These are phyloP conservation scores for Heterotilapia buettikoferi DNA, from an alignment of 2,113 vertebrate genomes.

Conservation along the genomic window DNA sequence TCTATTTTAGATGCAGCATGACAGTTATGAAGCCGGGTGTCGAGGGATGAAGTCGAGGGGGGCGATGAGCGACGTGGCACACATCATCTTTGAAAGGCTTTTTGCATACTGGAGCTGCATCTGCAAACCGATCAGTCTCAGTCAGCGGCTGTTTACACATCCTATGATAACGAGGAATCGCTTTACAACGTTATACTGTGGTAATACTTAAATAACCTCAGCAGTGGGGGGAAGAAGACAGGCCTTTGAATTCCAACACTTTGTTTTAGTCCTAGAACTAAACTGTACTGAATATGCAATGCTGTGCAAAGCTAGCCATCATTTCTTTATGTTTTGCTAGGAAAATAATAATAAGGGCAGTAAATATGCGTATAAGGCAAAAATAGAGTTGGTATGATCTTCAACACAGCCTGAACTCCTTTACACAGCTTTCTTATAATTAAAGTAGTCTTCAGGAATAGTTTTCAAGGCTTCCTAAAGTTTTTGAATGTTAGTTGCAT, in stretches of 20 bases:
- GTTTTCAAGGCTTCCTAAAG: not conserved
- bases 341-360: not conserved
- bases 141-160: not conserved
- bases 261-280: not conserved
- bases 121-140: not conserved
- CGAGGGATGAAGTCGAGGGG: conserved; percentile 14
- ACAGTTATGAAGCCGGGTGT: conserved; percentile 55
- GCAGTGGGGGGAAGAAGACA: not conserved
- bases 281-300: not conserved
- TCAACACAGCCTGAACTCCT: not conserved
- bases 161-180: not conserved
- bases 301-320: not conserved
- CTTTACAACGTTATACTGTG: not conserved
- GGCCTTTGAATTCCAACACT: not conserved
- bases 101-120: not conserved
- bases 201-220: not conserved
- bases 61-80: conserved; percentile 20
- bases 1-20: conserved; percentile 52
- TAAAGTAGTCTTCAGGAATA: not conserved
- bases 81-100: conserved; percentile 10
- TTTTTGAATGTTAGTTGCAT: not conserved
- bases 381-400: not conserved
- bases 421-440: not conserved
- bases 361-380: not conserved
- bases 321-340: not conserved